Conservation (phyloP, 1,140 invertebrate species). For the Brachionus paranguensis region DNA sequence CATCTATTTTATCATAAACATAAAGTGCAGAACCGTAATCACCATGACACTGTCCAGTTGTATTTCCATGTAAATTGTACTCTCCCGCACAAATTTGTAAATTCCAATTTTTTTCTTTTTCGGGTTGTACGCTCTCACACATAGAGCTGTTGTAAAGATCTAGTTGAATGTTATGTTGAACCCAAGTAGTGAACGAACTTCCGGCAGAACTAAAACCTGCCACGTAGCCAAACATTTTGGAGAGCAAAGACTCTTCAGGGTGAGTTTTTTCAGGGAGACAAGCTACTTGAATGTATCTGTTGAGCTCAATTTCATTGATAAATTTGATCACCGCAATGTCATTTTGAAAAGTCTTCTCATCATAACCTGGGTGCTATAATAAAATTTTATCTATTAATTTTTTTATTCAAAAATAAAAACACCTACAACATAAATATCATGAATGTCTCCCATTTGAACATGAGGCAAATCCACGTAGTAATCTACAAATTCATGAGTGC, state of each 20-base stretch:
- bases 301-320: neutral
- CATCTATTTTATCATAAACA: neutral
- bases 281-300: neutral
- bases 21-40: conserved; percentile 15
- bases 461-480: conserved; percentile 16
- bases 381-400: neutral
- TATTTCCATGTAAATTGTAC: neutral
- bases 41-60: conserved; percentile 7
- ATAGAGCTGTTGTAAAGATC: conserved; percentile 22
- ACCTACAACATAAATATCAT: conserved; percentile 6
- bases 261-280: neutral
- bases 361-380: neutral
- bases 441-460: neutral
- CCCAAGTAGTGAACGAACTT: neutral
- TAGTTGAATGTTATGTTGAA: neutral
- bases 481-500: neutral
- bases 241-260: neutral
- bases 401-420: neutral
- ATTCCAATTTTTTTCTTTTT: conserved; percentile 12
- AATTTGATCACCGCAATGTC: conserved; percentile 6
- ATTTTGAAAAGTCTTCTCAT: neutral
- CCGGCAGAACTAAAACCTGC: conserved; percentile 11
- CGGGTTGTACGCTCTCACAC: neutral
- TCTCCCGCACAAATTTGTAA: conserved; percentile 32
- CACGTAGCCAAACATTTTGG: neutral